These are phyloP conservation scores for Orbicella faveolata DNA, from an alignment of 64 coral and sea anemone genomes.

Conservation along the genomic window DNA sequence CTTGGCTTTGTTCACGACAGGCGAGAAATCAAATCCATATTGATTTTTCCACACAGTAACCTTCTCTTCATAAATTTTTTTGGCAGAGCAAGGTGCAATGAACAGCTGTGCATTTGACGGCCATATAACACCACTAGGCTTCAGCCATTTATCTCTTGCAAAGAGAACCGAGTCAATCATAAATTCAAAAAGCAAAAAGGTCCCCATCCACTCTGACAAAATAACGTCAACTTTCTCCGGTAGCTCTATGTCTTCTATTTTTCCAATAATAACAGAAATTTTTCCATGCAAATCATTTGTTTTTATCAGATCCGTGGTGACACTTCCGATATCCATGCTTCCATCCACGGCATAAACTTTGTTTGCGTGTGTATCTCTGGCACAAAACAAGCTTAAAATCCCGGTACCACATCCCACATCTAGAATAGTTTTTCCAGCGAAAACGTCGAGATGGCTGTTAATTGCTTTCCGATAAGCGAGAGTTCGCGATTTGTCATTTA, in stretches of 20 bases:
- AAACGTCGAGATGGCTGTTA: slow-evolving; percentile 24
- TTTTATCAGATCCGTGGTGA: slow-evolving; percentile 57
- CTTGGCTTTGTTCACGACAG: slow-evolving; percentile 74
- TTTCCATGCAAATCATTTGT: slow-evolving; percentile 74
- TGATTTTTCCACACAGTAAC: slow-evolving; percentile 88
- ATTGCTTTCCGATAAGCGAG: slow-evolving; percentile 71
- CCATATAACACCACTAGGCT: slow-evolving; percentile 66
- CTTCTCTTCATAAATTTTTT: slow-evolving; percentile 69
- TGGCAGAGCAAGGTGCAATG: slow-evolving; percentile 74
- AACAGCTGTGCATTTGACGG: slow-evolving; percentile 82
- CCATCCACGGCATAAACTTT: slow-evolving; percentile 95
- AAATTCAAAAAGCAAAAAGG: slow-evolving; percentile 93
- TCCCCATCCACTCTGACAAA: slow-evolving; percentile 99
- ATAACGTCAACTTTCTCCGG: slow-evolving; percentile 95
- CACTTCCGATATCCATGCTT: slow-evolving; percentile 69
- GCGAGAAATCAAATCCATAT: slow-evolving; percentile 97
- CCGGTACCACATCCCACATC: slow-evolving; percentile 96
- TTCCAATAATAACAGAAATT: slow-evolving; percentile 77
- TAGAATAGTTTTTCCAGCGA: slow-evolving; percentile 78
- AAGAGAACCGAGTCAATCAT: slow-evolving; percentile 93
- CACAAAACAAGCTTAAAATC: slow-evolving; percentile 97
- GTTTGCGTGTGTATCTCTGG: slow-evolving; percentile 69
- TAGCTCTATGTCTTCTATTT: slow-evolving; percentile 85
- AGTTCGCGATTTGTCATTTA: slow-evolving; percentile 75
- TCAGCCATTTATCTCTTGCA: slow-evolving; percentile 84